Conservation (phyloP, 1,140 invertebrate genomes). For the Brachionus manjavacas region DNA sequence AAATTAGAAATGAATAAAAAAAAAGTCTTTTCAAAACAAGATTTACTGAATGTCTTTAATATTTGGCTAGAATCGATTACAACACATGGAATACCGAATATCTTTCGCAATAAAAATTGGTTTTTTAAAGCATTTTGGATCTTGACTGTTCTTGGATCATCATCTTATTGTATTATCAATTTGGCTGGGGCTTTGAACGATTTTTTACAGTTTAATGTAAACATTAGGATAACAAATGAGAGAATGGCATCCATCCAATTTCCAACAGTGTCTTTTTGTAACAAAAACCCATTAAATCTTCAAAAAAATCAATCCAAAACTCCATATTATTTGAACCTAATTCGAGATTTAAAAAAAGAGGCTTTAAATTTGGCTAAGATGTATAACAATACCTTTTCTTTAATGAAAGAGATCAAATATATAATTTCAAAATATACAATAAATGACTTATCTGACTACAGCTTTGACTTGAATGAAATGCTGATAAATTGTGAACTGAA, state of each 20-base stretch:
- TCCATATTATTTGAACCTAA: neutral
- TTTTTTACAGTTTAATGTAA: neutral
- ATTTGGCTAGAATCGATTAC: neutral
- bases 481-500: neutral
- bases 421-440: neutral
- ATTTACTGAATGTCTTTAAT: neutral
- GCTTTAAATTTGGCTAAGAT: neutral
- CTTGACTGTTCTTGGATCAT: neutral
- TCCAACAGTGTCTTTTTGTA: constrained; percentile 6
- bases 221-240: neutral
- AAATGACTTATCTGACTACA: neutral
- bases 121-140: neutral
- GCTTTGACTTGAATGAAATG: neutral
- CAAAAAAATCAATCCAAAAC: neutral
- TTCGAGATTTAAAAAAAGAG: neutral
- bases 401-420: neutral
- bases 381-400: neutral
- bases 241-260: neutral
- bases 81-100: neutral
- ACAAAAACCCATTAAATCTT: neutral
- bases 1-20: neutral
- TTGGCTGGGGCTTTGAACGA: neutral
- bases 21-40: neutral
- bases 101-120: neutral
- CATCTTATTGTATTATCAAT: neutral